Conservation (phyloP, 2,888 invertebrate species). For the Luffia ferchaultella region DNA sequence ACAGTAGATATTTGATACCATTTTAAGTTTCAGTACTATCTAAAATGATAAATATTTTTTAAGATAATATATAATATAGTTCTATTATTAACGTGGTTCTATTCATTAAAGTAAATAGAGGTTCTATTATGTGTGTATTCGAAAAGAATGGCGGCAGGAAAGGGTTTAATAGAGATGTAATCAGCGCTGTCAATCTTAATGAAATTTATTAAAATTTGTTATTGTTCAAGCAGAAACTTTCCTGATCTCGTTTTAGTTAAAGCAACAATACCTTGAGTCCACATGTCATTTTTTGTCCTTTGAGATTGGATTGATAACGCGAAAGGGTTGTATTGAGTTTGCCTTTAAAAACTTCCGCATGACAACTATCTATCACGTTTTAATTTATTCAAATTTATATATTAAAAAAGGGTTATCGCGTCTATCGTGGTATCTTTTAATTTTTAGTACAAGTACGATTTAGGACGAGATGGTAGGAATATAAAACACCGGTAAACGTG, state of each 20-base stretch:
- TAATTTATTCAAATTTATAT: slow-evolving; percentile 30
- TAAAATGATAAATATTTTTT: no score
- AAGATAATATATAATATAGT: no score
- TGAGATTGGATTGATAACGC: slow-evolving; percentile 9
- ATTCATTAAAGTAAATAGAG: no score
- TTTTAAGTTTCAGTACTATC: no score
- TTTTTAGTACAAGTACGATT: no score
- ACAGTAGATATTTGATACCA: no score
- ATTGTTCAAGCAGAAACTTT: slow-evolving; percentile 56
- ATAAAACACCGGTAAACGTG: no score
- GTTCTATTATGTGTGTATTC: background rate
- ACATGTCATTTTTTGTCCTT: slow-evolving; percentile 47
- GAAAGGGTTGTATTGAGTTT: slow-evolving; percentile 49
- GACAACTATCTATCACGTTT: slow-evolving; percentile 47
- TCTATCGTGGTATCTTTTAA: no score
- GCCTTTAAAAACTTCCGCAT: slow-evolving; percentile 26
- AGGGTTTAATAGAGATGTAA: slow-evolving; percentile 39
- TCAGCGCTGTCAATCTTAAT: slow-evolving; percentile 61
- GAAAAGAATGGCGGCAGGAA: slow-evolving; percentile 24
- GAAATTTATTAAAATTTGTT: slow-evolving; percentile 57
- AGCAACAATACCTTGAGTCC: slow-evolving; percentile 39
- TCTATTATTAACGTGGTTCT: no score
- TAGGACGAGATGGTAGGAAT: no score
- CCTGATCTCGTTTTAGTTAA: slow-evolving; percentile 42
- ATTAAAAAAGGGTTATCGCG: no score